phyloP scores from a whole-genome alignment of 2,113 vertebrate genomes.

The Pseudopipra pipra region DNA sequence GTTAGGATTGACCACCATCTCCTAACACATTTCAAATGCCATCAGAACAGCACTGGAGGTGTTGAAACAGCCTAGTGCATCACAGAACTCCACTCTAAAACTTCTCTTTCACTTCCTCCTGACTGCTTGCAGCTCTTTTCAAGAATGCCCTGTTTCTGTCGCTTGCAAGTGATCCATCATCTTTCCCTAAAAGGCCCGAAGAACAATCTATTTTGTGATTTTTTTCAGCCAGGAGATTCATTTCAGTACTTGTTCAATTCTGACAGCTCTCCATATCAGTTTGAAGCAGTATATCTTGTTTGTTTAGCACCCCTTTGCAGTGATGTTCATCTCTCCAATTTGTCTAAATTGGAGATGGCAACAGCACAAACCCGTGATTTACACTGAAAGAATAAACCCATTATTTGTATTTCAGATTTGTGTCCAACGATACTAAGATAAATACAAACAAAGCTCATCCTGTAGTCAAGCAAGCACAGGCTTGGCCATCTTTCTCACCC shows the following conservation, averaged over 20 bases:
- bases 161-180: background rate
- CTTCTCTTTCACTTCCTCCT: background rate
- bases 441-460: background rate
- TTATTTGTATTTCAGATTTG: background rate
- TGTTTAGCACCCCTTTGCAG: background rate
- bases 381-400: background rate
- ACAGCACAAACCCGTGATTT: background rate
- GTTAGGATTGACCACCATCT: background rate
- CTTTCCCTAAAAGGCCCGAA: background rate
- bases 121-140: background rate
- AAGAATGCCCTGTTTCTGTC: background rate
- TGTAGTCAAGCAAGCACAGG: background rate
- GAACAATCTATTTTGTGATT: background rate
- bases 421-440: background rate
- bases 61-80: background rate
- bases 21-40: background rate
- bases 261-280: background rate
- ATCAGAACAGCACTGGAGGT: background rate
- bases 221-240: background rate
- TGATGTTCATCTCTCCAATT: background rate
- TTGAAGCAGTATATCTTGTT: background rate
- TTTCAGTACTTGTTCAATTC: background rate
- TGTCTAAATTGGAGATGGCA: background rate
- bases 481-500: background rate
- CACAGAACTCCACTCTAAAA: background rate